Evolutionary conservation across 2,888 invertebrate species (phyloP), one percentile per base, ranked within the genome.

Genomic region (Melikaiella ostensackeni): DNA sequence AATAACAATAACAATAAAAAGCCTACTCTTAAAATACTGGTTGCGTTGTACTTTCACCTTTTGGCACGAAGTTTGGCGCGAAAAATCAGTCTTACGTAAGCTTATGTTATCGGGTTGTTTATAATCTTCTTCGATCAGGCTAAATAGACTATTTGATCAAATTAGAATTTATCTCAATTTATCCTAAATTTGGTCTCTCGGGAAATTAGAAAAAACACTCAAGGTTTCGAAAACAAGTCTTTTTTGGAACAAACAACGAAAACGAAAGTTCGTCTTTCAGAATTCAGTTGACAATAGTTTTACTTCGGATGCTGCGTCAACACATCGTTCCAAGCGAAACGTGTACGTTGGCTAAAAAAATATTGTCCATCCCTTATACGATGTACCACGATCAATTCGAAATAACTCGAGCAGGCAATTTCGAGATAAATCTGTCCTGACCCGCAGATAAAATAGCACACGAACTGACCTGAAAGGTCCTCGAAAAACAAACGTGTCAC

Each of bases 51-150:
- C 82, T 81, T 76, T 78, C 59, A 75, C 74, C 75, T 81, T 86
- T 88, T 87, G 86, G 85, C 85, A 86, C 83, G 55, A 79, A 79
- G 75, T 83, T 79, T 84, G 83, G 82, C 83, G 79, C 79, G 63
- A 78, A 75, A 73, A 35, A 19, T 78, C 81, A 79, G 80, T 80
- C 80, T 78, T 79, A 75, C 63, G 21, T 77, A 79, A 77, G 63
- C 50, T 73, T 75, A 42, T 16, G 30, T 5, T 42, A 61, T n/a
- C 27, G 30, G 24, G 21, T 75, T 38, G 30, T 50, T 75, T 74
- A 75, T 33, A 61, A 75, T 38, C 46, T 33, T 75, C 75, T 19
- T 24, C 50, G 33, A 24, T 30, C 21, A 35, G 24, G 38, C 21
- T 27, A 27, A 59, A 24, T 13, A 59, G 3, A 21, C 8, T 55